A percentile compares a stretch with the other conserved stretches of the same genome.
Evolutionary conservation across 2,888 invertebrate genomes (phyloP).

Genomic region (Boloria euphrosyne): DNA sequence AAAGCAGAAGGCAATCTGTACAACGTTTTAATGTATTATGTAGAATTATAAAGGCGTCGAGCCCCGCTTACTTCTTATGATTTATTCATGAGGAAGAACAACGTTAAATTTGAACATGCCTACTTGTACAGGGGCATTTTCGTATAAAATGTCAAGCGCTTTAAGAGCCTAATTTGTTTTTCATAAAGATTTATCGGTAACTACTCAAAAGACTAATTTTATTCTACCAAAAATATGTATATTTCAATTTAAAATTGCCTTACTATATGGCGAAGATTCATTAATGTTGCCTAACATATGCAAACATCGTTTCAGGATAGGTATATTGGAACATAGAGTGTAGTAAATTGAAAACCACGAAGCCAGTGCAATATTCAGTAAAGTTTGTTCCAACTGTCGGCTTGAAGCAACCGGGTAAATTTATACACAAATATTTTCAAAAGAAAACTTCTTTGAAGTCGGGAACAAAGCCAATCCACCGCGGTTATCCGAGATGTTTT

Average conservation of each 20-base stretch:
- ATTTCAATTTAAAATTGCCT: constrained; percentile 29
- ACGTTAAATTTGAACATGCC: constrained; percentile 78
- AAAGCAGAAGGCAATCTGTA: constrained; percentile 79
- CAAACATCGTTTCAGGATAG: not conserved
- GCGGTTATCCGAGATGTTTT: constrained; percentile 80
- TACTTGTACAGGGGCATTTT: constrained; percentile 62
- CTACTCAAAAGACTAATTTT: constrained; percentile 44
- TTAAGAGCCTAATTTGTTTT: constrained; percentile 71
- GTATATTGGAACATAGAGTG: constrained; percentile 14
- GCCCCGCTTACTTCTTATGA: constrained; percentile 78
- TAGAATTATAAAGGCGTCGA: constrained; percentile 79
- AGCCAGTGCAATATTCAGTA: constrained; percentile 50
- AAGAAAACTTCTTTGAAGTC: constrained; percentile 80
- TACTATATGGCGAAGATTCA: constrained; percentile 5
- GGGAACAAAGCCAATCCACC: constrained; percentile 78
- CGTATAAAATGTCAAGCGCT: constrained; percentile 67
- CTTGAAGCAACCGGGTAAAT: constrained; percentile 55
- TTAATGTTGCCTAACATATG: not conserved
- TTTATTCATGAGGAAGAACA: constrained; percentile 79
- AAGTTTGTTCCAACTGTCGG: constrained; percentile 51
- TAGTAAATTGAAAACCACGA: constrained; percentile 38
- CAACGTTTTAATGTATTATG: constrained; percentile 81
- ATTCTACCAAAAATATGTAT: constrained; percentile 28
- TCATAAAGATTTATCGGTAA: constrained; percentile 54
- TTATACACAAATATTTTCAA: constrained; percentile 73